phyloP scores from a whole-genome alignment of 2,888 invertebrate genomes.

The Trissoscelio sp. region DNA sequence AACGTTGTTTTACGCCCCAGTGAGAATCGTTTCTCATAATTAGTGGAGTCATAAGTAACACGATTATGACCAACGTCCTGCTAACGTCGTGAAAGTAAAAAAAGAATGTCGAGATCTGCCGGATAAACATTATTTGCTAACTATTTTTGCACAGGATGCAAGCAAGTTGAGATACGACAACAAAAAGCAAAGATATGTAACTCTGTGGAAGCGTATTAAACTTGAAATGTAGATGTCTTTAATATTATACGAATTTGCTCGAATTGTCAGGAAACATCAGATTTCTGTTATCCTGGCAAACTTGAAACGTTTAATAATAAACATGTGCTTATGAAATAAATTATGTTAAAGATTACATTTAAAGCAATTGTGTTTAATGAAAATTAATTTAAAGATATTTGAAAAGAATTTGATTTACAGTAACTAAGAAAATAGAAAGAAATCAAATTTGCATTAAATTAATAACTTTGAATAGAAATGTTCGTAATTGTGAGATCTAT shows the following conservation, averaged over 20 bases:
- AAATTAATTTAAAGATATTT: too few species aligned
- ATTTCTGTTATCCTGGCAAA: neutral
- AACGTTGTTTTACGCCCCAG: neutral
- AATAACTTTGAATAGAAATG: too few species aligned
- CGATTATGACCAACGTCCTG: neutral
- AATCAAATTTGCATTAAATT: too few species aligned
- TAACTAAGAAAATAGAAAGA: too few species aligned
- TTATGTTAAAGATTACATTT: neutral
- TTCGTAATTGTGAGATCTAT: too few species aligned
- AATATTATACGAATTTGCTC: constrained; percentile 27
- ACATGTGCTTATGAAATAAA: constrained; percentile 11
- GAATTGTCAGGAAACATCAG: constrained; percentile 6
- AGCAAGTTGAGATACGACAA: neutral
- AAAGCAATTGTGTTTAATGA: too few species aligned
- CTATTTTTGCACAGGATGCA: too few species aligned
- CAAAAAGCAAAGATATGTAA: constrained; percentile 6
- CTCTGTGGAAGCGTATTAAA: constrained; percentile 19
- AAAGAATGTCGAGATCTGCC: neutral
- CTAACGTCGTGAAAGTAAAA: neutral
- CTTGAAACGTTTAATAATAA: constrained; percentile 17
- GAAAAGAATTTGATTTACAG: too few species aligned
- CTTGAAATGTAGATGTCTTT: constrained; percentile 17
- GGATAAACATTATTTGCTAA: too few species aligned
- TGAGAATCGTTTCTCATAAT: constrained; percentile 8
- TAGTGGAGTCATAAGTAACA: constrained; percentile 1